These are phyloP conservation scores for Arion vulgaris DNA, from an alignment of 1,140 invertebrate genomes.

Conservation along the genomic window DNA sequence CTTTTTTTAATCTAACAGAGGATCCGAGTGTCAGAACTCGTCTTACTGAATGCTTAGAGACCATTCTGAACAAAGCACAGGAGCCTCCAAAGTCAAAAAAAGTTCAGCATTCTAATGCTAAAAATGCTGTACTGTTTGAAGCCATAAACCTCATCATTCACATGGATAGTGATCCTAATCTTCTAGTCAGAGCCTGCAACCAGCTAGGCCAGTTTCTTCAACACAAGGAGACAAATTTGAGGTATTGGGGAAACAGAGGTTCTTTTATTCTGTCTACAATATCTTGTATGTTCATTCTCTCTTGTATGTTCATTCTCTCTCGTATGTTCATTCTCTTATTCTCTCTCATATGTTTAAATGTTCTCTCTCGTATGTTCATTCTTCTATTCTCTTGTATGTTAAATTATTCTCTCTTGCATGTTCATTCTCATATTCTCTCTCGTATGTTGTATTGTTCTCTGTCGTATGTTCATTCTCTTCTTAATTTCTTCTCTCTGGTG, in stretches of 20 bases:
- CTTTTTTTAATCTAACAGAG: slow-evolving; percentile 75
- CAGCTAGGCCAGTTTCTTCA: slow-evolving; percentile 98
- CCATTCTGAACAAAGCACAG: slow-evolving; percentile 99
- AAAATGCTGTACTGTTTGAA: slow-evolving; percentile 99
- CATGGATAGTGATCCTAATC: slow-evolving; percentile 96
- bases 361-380: no score
- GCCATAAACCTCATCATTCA: slow-evolving; percentile 99
- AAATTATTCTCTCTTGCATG: no score
- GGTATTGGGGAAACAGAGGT: slow-evolving; percentile 72
- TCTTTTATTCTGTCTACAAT: background rate
- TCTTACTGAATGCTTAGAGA: slow-evolving; percentile 98
- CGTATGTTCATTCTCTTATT: no score
- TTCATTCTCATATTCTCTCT: no score
- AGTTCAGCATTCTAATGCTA: slow-evolving; percentile 99
- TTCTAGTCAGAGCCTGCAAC: slow-evolving; percentile 97
- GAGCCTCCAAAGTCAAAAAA: slow-evolving; percentile 99
- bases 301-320: no score
- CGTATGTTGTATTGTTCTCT: no score
- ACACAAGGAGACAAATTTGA: slow-evolving; percentile 97
- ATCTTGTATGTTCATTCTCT: no score
- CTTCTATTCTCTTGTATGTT: no score
- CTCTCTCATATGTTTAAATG: no score
- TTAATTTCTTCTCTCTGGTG: no score
- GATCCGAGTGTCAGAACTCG: slow-evolving; percentile 95
- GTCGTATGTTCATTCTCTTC: no score